phyloP scores from a whole-genome alignment of 2,113 vertebrate genomes.

The Myrmecophaga tridactyla region DNA sequence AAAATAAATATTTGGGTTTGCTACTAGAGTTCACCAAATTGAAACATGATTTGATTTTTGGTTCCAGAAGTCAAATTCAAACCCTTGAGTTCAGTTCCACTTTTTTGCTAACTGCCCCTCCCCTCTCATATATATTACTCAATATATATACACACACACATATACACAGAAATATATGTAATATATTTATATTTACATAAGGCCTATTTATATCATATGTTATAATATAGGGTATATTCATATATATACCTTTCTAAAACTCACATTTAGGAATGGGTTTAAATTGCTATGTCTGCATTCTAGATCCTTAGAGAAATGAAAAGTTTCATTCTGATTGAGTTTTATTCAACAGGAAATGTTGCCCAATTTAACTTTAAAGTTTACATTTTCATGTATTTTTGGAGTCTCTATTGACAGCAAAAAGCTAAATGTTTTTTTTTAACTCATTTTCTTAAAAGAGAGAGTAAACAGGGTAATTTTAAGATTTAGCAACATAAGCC shows the following conservation, averaged over 20 bases:
- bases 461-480: background rate
- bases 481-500: background rate
- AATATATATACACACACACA: no score
- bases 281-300: background rate
- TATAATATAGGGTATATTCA: no score
- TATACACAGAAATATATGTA: background rate
- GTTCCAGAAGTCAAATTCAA: conserved; percentile 17
- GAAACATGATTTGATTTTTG: conserved; percentile 13
- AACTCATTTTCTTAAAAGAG: background rate
- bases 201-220: no score
- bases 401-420: background rate
- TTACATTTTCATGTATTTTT: conserved; percentile 12
- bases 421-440: background rate
- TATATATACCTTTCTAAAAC: background rate
- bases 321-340: conserved; percentile 11
- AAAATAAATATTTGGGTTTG: conserved; percentile 43
- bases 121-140: background rate
- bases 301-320: background rate
- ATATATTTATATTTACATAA: background rate
- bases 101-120: background rate
- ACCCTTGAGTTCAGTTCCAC: background rate
- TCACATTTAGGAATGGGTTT: background rate
- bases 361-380: background rate
- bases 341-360: background rate
- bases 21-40: conserved; percentile 19